These are phyloP conservation scores for Oreochromis tanganicae DNA, from an alignment of 2,113 vertebrate species.

Conservation along the genomic window DNA sequence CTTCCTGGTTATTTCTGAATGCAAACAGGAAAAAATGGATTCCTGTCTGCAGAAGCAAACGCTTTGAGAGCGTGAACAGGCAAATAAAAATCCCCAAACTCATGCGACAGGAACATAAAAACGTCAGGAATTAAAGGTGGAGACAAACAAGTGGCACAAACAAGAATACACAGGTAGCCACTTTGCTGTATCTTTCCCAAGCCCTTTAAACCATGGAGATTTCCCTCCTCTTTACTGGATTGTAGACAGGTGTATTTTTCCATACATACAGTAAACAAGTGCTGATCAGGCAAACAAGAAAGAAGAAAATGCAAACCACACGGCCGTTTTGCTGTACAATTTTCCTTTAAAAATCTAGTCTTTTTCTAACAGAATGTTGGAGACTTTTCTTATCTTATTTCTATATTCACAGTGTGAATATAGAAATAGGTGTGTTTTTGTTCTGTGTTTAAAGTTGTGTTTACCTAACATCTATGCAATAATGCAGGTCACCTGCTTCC, in stretches of 20 bases:
- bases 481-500: not conserved
- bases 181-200: not conserved
- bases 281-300: not conserved
- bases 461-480: not conserved
- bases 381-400: not conserved
- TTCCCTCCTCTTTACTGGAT: not conserved
- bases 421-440: not conserved
- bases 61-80: not conserved
- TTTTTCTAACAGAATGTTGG: not conserved
- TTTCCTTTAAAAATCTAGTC: not conserved
- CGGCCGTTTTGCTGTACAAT: not conserved
- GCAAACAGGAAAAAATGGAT: not conserved
- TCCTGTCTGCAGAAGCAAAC: not conserved
- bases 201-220: not conserved
- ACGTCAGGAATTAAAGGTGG: not conserved
- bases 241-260: not conserved
- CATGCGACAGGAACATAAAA: not conserved
- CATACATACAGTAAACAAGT: not conserved
- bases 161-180: not conserved
- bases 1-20: not conserved
- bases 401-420: not conserved
- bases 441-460: not conserved
- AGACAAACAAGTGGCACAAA: not conserved
- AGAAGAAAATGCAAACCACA: not conserved
- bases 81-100: not conserved